phyloP scores from a whole-genome alignment of 2,113 vertebrate genomes.

The Loxodonta africana region DNA sequence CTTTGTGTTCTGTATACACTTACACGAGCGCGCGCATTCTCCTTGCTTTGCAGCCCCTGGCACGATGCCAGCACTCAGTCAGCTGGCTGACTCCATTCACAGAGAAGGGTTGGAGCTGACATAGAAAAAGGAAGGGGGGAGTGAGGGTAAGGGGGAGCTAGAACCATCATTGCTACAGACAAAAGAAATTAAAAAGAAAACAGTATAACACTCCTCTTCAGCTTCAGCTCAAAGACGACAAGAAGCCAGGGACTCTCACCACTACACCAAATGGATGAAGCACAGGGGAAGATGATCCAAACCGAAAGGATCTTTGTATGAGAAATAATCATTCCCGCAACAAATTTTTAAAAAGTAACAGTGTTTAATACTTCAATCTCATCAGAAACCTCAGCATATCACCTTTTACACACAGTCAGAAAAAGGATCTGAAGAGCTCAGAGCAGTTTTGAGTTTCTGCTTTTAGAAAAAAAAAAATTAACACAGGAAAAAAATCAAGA shows the following conservation, averaged over 20 bases:
- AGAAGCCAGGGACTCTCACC: slow-evolving; percentile 32
- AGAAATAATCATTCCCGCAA: slow-evolving; percentile 63
- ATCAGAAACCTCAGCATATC: slow-evolving; percentile 61
- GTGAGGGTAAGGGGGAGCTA: slow-evolving; percentile 67
- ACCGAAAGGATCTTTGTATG: slow-evolving; percentile 67
- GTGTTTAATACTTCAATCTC: slow-evolving; percentile 70
- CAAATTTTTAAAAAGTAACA: slow-evolving; percentile 58
- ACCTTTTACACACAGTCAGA: slow-evolving; percentile 40
- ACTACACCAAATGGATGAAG: slow-evolving; percentile 59
- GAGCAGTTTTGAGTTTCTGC: slow-evolving; percentile 58
- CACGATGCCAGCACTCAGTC: slow-evolving; percentile 85
- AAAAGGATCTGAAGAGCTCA: slow-evolving; percentile 58
- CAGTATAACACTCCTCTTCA: slow-evolving; percentile 24
- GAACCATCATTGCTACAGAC: slow-evolving; percentile 80
- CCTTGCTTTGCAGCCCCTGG: slow-evolving; percentile 83
- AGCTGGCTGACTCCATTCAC: slow-evolving; percentile 87
- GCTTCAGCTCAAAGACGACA: slow-evolving; percentile 46
- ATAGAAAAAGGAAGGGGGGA: slow-evolving; percentile 64
- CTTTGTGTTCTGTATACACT: slow-evolving; percentile 86
- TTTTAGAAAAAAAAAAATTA: slow-evolving; percentile 55
- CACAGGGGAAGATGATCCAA: slow-evolving; percentile 28
- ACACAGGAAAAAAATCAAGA: slow-evolving; percentile 54
- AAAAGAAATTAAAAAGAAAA: slow-evolving; percentile 82
- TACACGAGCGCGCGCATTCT: slow-evolving; percentile 75
- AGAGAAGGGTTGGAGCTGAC: slow-evolving; percentile 81